A percentile compares a stretch with the other conserved stretches of the same genome.
phyloP scores from a whole-genome alignment of 2,888 invertebrate species.

The Cheilosia grossa region DNA sequence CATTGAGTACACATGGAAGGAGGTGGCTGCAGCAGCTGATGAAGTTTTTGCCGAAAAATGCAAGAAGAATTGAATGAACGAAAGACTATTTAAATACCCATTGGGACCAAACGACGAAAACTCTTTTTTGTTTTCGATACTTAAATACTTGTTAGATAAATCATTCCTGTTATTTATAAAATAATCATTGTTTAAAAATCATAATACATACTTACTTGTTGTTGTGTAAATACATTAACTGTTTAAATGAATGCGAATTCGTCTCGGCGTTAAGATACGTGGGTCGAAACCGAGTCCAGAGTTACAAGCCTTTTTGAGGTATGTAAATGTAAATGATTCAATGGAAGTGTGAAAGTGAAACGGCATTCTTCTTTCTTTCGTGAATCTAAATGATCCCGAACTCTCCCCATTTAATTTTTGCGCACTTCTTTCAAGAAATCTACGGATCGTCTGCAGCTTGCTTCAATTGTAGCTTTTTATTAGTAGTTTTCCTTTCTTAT shows the following conservation, averaged over 20 bases:
- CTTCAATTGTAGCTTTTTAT: too few relatives aligned
- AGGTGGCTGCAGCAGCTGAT: constrained; percentile 90
- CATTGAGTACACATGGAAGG: constrained; percentile 93
- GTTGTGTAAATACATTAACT: constrained; percentile 23
- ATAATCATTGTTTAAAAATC: constrained; percentile 43
- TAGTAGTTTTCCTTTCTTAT: too few relatives aligned
- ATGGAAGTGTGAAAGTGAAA: too few relatives aligned
- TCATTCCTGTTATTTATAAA: constrained; percentile 34
- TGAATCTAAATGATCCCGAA: too few relatives aligned
- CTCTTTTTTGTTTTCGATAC: constrained; percentile 20
- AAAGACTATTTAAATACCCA: constrained; percentile 15
- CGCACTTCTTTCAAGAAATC: too few relatives aligned
- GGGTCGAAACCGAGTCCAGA: too few relatives aligned
- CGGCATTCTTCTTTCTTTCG: too few relatives aligned
- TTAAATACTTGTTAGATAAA: constrained; percentile 3
- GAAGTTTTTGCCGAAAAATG: constrained; percentile 85
- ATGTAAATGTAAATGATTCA: too few relatives aligned
- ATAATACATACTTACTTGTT: constrained; percentile 28
- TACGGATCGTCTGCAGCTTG: too few relatives aligned
- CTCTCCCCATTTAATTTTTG: too few relatives aligned
- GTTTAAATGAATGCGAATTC: constrained; percentile 13
- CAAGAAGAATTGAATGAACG: background rate
- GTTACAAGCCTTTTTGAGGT: too few relatives aligned
- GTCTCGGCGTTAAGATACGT: background rate
- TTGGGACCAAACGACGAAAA: constrained; percentile 58